These are phyloP conservation scores for Vanessa atalanta DNA, from an alignment of 1,140 invertebrate genomes.

Conservation along the genomic window DNA sequence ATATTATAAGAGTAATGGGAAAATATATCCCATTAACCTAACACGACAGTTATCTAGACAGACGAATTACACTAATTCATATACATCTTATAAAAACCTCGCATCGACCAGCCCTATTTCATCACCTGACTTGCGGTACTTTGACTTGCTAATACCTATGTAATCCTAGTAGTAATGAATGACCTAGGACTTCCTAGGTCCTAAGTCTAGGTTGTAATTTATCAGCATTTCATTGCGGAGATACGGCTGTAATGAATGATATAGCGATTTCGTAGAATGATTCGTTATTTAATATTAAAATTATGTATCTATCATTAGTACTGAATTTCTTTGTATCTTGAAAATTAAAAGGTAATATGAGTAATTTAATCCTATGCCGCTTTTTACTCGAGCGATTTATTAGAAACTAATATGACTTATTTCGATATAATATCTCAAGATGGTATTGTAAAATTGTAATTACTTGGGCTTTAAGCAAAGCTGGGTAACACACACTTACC, in stretches of 20 bases:
- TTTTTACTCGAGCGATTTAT: too few species aligned
- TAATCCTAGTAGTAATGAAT: slow-evolving; percentile 42
- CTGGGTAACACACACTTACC: too few species aligned
- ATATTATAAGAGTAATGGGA: too few species aligned
- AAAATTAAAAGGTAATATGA: not conserved
- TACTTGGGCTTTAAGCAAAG: too few species aligned
- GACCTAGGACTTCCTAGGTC: slow-evolving; percentile 38
- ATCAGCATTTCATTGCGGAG: slow-evolving; percentile 34
- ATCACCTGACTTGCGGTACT: slow-evolving; percentile 34
- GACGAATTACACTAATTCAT: not conserved
- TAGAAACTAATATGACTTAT: too few species aligned
- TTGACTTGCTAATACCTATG: slow-evolving; percentile 38
- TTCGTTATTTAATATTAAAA: slow-evolving; percentile 10
- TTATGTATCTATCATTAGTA: not conserved
- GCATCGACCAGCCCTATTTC: slow-evolving; percentile 16
- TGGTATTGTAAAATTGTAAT: too few species aligned
- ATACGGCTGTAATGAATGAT: slow-evolving; percentile 11
- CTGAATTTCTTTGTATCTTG: not conserved
- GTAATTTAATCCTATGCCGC: too few species aligned
- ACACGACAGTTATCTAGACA: not conserved
- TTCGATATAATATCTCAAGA: too few species aligned
- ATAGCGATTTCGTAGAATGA: not conserved
- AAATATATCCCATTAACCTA: not conserved
- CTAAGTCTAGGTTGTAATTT: slow-evolving; percentile 34
- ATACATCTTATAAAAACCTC: slow-evolving; percentile 9